Evolutionary conservation across 2,113 vertebrate species (phyloP).

Genomic region (Sminthopsis crassicaudata): DNA sequence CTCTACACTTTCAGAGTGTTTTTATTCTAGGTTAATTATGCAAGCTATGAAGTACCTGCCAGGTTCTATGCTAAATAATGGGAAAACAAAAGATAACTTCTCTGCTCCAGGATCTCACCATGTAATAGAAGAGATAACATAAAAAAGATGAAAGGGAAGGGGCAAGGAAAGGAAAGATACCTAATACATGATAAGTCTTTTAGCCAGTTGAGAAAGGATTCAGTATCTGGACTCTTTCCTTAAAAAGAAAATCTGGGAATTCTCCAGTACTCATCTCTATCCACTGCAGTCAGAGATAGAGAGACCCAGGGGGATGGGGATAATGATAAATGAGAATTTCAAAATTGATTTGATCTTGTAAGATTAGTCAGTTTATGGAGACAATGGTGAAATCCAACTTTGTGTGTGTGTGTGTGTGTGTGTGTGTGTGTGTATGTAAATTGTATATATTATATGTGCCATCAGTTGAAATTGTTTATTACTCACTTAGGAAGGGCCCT

Average conservation of each 20-base stretch:
- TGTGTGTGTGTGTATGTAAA: not conserved
- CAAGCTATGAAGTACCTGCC: not conserved
- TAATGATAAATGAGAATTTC: not conserved
- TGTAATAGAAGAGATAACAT: not conserved
- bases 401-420: not conserved
- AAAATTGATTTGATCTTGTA: not conserved
- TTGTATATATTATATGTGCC: not conserved
- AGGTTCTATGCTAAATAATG: not conserved
- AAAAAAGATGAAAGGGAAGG: not conserved
- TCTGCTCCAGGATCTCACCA: not conserved
- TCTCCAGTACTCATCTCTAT: not conserved
- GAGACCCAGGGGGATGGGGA: not conserved
- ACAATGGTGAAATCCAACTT: not conserved
- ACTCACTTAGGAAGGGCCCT: not conserved
- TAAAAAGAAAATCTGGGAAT: not conserved
- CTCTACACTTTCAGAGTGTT: not conserved
- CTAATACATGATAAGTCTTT: not conserved
- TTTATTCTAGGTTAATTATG: not conserved
- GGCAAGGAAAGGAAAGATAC: not conserved
- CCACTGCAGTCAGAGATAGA: not conserved
- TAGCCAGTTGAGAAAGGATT: not conserved
- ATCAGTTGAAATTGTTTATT: not conserved
- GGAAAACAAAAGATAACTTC: not conserved
- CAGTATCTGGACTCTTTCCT: not conserved
- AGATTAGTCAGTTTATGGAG: not conserved